Percentiles rank a stretch among this genome's conserved stretches.
Conservation (phyloP, 2,797 vertebrate species). For the Botia almorhae region DNA sequence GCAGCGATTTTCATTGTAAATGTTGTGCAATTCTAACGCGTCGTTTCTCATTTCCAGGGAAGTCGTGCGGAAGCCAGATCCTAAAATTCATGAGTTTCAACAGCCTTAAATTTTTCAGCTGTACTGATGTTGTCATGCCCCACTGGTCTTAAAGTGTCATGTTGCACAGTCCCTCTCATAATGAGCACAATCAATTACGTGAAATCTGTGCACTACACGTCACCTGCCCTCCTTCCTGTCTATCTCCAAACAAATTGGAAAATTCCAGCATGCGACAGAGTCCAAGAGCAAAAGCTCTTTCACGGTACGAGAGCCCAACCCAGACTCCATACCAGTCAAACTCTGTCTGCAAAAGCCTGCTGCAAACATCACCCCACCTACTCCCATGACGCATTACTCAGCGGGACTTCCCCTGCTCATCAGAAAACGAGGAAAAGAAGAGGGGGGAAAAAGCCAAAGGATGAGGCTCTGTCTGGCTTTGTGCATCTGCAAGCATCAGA, state of each 20-base stretch:
- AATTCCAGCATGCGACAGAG: slow-evolving; percentile 43
- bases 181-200: slow-evolving; percentile 31
- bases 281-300: slow-evolving; percentile 47
- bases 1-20: neutral
- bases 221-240: slow-evolving; percentile 21
- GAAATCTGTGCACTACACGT: slow-evolving; percentile 15
- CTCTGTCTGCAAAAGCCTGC: slow-evolving; percentile 73
- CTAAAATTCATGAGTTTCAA: slow-evolving; percentile 5
- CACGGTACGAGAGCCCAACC: slow-evolving; percentile 52
- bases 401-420: slow-evolving; percentile 75
- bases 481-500: slow-evolving; percentile 41
- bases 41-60: slow-evolving; percentile 21
- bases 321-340: slow-evolving; percentile 68
- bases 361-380: slow-evolving; percentile 78
- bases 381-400: slow-evolving; percentile 83
- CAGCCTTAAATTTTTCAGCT: slow-evolving; percentile 32
- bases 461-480: slow-evolving; percentile 53
- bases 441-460: neutral
- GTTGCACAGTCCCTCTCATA: slow-evolving; percentile 32
- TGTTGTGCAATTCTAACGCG: slow-evolving; percentile 31
- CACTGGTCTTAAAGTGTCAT: slow-evolving; percentile 12
- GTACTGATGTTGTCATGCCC: neutral
- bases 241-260: slow-evolving; percentile 51
- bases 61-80: slow-evolving; percentile 41
- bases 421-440: slow-evolving; percentile 32